Base-by-base conservation (phyloP, 2,113 vertebrate species). In the Prunella himalayana region DNA sequence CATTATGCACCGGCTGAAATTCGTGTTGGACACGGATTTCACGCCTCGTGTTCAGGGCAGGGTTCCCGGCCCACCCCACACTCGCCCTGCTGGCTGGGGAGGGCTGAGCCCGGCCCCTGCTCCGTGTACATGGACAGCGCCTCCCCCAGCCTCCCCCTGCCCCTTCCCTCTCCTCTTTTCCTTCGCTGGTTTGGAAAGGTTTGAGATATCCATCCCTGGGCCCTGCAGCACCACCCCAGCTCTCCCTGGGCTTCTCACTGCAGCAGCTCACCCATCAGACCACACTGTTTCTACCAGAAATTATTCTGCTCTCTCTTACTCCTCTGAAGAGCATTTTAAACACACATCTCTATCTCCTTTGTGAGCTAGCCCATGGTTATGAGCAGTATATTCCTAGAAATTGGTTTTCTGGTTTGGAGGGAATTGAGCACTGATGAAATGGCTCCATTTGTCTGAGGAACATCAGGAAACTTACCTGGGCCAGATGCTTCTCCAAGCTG, bases 51-150 rank as follows among this genome's bases (percentile, higher is more conserved):
- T 76, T 50, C 63, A 51, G 63, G 82, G 59, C 59, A 47, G 84
- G 61, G 21, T 71, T 84, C 66, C 59, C 0, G 1, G 20, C 70
- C 53, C 53, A 17, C 41, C 35, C 1, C 3, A 1, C 16, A 5
- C 47, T 64, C 4, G 5, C 72, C 39, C 39, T 0, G 33, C 11
- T 0, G 70, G 35, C 50, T 49, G 17, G 11, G 24, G 21, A 69
- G 57, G 2, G 21, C 2, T 7, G 39, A 78, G 42, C 25, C 25
- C 5, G 0, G 23, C 20, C 20, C 41, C 41, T 3, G 7, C 60
- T 44, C 50, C 30, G 7, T 0, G 0, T 19, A 6, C 25, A 9
- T 0, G 2, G 23, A 5, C 49, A 35, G 66, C 3, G 2, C 13
- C 39, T 28, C 33, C 37, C 22, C 22, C 37, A 25, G 39, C 65